Evolutionary conservation across 35 echinoderm and acorn worm genomes (phyloP), one percentile per base, ranked within the genome.

Genomic region (Ophiothrix spiculata): DNA sequence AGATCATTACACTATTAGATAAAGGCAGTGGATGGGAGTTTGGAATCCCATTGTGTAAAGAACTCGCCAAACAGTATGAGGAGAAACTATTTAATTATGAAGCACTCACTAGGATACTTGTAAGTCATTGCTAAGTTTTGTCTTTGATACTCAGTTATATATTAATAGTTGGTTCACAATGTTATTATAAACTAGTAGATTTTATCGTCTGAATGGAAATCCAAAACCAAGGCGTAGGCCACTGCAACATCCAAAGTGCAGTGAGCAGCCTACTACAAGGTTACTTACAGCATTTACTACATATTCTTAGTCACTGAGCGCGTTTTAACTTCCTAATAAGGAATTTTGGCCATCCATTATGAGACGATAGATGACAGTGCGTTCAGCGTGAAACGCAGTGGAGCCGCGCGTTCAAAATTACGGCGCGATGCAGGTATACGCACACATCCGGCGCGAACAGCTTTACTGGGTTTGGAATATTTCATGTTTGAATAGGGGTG

Each of bases 1-100:
- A 94, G 36, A 99, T 99, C 75, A 84, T 99, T n/a, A 37, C 40
- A 0, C 82, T 94, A 0, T 54, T 99, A 36, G 86, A 99, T 78
- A 99, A 94, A 39, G 96, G 96, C 56, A 36, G 92, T 85, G 96
- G 91, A 0, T 94, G 92, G 96, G 96, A 99, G 76, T 88, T 83
- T 86, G 96, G 96, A 1, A 91, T 99, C 21, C 92, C 92, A 16
- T 77, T 99, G 1, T 91, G 93, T n/a, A 99, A 99, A 46, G 96
- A 99, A 54, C 75, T 99, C 19, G 86, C 93, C 34, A 73, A 77
- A 23, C 92, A 94, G 54, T 99, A 99, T 39, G 96, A 99, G 79
- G 74, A 54, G 34, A 91, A 99, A 40, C 80, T 91, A 31, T 99
- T 94, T 90, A 90, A 99, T 74, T 99, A 99, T 85, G 85, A 64